Evolutionary conservation across 1,140 invertebrate species (phyloP).

Genomic region (Dendrolimus kikuchii): DNA sequence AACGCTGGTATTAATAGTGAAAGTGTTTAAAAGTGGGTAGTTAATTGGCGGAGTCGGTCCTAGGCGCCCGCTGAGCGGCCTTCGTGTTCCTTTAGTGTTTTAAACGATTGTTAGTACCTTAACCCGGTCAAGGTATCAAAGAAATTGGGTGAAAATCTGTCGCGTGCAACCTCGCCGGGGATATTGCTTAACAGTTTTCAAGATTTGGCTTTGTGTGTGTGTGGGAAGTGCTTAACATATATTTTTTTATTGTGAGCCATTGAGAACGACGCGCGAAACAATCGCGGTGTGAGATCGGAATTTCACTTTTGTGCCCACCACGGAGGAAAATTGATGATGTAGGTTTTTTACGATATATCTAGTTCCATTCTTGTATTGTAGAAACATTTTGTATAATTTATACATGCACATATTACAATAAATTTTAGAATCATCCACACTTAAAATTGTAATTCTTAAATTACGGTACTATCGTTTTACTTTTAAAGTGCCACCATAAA

Average conservation of each 20-base stretch:
- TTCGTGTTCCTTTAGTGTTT: conserved; percentile 1
- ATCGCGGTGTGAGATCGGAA: conserved; percentile 40
- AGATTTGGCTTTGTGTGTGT: conserved; percentile 26
- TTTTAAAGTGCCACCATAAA: too few species aligned
- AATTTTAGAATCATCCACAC: too few species aligned
- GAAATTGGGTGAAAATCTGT: conserved; percentile 38
- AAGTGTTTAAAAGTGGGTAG: conserved; percentile 26
- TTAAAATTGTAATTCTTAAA: too few species aligned
- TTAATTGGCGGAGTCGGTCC: conserved; percentile 24
- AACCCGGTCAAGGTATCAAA: conserved; percentile 45
- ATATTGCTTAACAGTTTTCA: conserved; percentile 26
- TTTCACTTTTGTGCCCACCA: conserved; percentile 44
- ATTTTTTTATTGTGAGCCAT: conserved; percentile 28
- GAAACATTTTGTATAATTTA: too few species aligned
- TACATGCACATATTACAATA: too few species aligned
- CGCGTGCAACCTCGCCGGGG: conserved; percentile 14
- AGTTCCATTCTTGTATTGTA: background rate
- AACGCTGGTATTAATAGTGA: conserved; percentile 1
- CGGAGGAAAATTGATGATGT: conserved; percentile 9
- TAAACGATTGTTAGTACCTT: conserved; percentile 1
- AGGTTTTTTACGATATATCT: conserved; percentile 10
- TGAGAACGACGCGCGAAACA: conserved; percentile 27
- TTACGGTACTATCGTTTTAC: too few species aligned
- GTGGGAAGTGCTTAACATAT: conserved; percentile 35
- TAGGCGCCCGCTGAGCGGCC: conserved; percentile 9